phyloP scores from a whole-genome alignment of 2,113 vertebrate species.

The Bombycilla garrulus region DNA sequence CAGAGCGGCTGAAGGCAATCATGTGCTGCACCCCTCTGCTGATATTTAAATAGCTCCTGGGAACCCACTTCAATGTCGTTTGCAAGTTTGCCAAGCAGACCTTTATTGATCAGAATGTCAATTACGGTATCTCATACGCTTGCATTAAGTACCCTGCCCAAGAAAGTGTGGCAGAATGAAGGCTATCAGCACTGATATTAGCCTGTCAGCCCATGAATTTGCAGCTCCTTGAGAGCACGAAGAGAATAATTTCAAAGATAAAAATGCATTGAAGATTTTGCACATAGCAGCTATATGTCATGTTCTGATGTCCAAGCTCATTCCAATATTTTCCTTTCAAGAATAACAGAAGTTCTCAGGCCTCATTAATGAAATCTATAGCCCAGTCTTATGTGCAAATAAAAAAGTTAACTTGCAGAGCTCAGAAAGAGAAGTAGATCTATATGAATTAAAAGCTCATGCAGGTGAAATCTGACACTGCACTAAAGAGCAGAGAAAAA shows the following conservation, averaged over 20 bases:
- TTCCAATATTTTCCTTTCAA: background rate
- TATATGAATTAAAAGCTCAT: background rate
- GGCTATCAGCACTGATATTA: constrained; percentile 23
- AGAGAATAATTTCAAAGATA: background rate
- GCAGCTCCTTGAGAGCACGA: background rate
- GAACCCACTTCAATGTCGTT: background rate
- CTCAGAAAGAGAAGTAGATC: background rate
- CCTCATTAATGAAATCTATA: background rate
- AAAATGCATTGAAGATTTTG: background rate
- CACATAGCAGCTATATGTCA: background rate
- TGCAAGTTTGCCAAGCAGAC: constrained; percentile 19
- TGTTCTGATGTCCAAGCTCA: background rate
- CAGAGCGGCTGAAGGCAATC: background rate
- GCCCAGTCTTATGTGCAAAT: background rate
- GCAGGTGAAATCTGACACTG: background rate
- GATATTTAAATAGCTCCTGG: background rate
- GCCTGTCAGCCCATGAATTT: constrained; percentile 37
- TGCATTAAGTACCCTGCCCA: constrained; percentile 40
- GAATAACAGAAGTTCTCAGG: background rate
- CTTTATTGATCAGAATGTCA: constrained; percentile 54
- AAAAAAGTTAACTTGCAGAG: background rate
- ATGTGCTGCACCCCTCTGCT: background rate
- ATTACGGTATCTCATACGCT: background rate
- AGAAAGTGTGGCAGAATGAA: constrained; percentile 5
- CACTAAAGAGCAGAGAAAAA: background rate